Evolutionary conservation across 1,140 invertebrate species (phyloP).

Genomic region (Cydia pomonella): DNA sequence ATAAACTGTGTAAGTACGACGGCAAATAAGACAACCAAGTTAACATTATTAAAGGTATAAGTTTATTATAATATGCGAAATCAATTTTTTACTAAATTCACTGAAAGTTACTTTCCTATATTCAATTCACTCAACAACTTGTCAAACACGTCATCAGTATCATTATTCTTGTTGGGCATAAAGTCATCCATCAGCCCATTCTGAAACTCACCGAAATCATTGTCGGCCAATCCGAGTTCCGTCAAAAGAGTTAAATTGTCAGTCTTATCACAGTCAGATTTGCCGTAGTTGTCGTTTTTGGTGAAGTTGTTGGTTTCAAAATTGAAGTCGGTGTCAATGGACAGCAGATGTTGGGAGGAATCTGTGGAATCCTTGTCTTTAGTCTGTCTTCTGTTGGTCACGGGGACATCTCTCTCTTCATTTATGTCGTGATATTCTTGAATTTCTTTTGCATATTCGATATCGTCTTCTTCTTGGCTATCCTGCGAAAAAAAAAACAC

Average conservation of each 20-base stretch:
- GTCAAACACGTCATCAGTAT: constrained; percentile 67
- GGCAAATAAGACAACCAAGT: not conserved
- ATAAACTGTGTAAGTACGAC: no score
- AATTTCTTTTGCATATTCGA: constrained; percentile 72
- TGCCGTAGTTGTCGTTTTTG: constrained; percentile 50
- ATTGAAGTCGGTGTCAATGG: constrained; percentile 38
- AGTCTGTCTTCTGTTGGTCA: constrained; percentile 53
- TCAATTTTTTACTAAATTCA: not conserved
- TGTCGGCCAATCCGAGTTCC: constrained; percentile 65
- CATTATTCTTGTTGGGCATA: constrained; percentile 44
- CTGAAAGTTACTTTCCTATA: constrained; percentile 49
- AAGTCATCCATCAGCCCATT: constrained; percentile 62
- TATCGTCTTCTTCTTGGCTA: constrained; percentile 69
- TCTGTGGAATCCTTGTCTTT: constrained; percentile 64
- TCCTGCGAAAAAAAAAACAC: constrained; percentile 47
- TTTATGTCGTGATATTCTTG: constrained; percentile 72
- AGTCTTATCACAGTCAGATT: constrained; percentile 30
- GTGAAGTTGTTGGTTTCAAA: constrained; percentile 43
- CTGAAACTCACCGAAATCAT: constrained; percentile 74
- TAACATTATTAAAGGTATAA: constrained; percentile 5
- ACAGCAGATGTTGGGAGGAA: constrained; percentile 63
- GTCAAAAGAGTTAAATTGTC: constrained; percentile 67
- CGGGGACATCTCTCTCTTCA: constrained; percentile 54
- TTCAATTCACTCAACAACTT: constrained; percentile 66
- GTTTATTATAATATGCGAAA: constrained; percentile 19